Evolutionary conservation across 1,140 invertebrate genomes (phyloP), one percentile per base, ranked within the genome.

Genomic region (Orussus abietinus): DNA sequence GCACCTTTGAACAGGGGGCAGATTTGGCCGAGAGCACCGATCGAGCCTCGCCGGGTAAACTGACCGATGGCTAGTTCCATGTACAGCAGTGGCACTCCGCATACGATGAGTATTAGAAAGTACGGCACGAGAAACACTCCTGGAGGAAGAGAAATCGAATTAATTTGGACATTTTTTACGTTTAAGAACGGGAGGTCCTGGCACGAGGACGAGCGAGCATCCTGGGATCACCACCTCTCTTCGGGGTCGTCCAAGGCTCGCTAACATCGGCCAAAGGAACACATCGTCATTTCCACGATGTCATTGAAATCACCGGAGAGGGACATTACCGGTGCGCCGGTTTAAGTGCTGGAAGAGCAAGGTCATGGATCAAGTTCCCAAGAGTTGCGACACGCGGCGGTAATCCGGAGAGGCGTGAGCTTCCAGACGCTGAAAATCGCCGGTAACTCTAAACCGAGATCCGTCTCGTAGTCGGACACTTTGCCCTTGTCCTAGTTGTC

Each of bases 1-100:
- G 58, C 78, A 88, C 88, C 88, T 85, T 90, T 90, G 49, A 90
- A 86, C 34, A 91, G 69, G 12, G 88, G 88, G 62, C 87, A 90
- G 38, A 91, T 77, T 69, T 89, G 86, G 38, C 86, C 86, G 48
- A 91, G 65, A 26, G 88, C 86, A 34, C 85, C 86, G 42, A 90
- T 89, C 4, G 86, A 86, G 40, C 86, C 87, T 47, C 87, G 76
- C 30, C 85, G 81, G 3, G 86, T 89, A 56, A 85, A 90, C 57
- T 90, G 87, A 21, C 87, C 87, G 40, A 90, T 77, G 13, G 85
- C 83, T 34, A 90, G 66, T 65, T 90, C 87, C 86, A 90, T 88
- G 60, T 88, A 88, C n/a, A 90, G 72, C 70, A 90, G 75, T 1
- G 87, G 87, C 38, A 89, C 80, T 29, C 86, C 86, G 63, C 86